These are phyloP conservation scores for Anser cygnoides DNA, from an alignment of 2,113 vertebrate species.

Conservation along the genomic window DNA sequence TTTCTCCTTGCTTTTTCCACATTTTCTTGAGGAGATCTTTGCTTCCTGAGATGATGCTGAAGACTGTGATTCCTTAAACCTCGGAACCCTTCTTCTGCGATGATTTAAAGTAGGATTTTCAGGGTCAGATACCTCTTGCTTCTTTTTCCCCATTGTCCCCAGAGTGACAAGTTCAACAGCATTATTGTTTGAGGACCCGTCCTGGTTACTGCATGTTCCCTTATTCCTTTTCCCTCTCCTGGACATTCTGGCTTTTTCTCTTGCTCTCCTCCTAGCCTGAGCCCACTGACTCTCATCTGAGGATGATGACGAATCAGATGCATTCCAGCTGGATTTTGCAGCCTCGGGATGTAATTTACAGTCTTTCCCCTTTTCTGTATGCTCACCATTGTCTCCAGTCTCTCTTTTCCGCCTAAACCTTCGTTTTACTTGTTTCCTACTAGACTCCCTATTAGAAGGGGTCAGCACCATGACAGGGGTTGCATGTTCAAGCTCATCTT, in stretches of 20 bases:
- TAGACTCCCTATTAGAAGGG: constrained; percentile 73
- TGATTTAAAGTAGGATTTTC: constrained; percentile 57
- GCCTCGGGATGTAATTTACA: constrained; percentile 65
- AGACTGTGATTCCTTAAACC: constrained; percentile 60
- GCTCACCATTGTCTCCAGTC: constrained; percentile 69
- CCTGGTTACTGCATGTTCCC: constrained; percentile 61
- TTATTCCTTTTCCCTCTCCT: constrained; percentile 75
- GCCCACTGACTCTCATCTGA: constrained; percentile 81
- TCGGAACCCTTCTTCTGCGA: constrained; percentile 49
- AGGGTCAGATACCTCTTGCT: constrained; percentile 38
- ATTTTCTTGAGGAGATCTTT: constrained; percentile 48
- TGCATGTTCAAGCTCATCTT: constrained; percentile 80
- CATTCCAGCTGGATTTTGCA: constrained; percentile 64
- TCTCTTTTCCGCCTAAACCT: constrained; percentile 82
- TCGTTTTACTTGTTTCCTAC: constrained; percentile 85
- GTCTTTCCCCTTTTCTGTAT: constrained; percentile 63
- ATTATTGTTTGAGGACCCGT: constrained; percentile 41
- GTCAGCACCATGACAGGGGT: constrained; percentile 77
- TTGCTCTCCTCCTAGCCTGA: constrained; percentile 83
- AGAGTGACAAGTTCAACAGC: constrained; percentile 77
- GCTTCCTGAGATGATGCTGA: constrained; percentile 55
- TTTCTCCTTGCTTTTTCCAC: constrained; percentile 47
- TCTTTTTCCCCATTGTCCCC: constrained; percentile 61
- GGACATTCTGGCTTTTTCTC: constrained; percentile 79
- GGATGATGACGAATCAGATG: constrained; percentile 82